Base-by-base conservation (phyloP, 2,888 invertebrate genomes). In the Nezara viridula region DNA sequence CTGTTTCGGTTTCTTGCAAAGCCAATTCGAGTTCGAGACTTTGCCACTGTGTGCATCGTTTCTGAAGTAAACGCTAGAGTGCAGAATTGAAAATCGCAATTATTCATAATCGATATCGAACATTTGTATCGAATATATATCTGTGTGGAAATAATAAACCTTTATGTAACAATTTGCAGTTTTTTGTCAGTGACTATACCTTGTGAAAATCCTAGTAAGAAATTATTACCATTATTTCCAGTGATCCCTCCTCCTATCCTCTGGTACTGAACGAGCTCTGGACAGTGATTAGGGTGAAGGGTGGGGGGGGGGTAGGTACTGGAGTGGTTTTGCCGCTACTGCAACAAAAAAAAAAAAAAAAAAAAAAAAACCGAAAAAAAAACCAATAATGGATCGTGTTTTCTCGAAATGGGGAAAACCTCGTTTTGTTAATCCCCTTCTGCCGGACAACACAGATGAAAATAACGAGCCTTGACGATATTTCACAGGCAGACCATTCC, bases 391-490 rank as follows among this genome's bases (percentile, higher is more conserved):
- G 55, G 55, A 55, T 55, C 55, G n/a, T 55, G 55, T 55, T 55
- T 55, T 55, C 55, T 55, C 55, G 55, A 55, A 55, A 55, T 55
- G n/a, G 55, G 55, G 55, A n/a, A 55, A 55, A 55, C 55, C 55
- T n/a, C 55, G 55, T 55, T 24, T 55, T 55, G 55, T 55, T 55
- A 55, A 55, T 55, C 55, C 55, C 55, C 55, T 55, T n/a, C 55
- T n/a, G 10, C n/a, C 3, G 55, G 55, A 10, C 55, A 55, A 55
- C 55, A 55, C 55, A 55, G 55, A 55, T 55, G 55, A 55, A 55
- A 55, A 55, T 55, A 50, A 55, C 55, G 55, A 55, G 55, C 55
- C 55, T n/a, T 55, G 55, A n/a, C 55, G n/a, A 55, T 55, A n/a
- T 55, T 55, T 55, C n/a, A 55, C 55, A 55, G 55, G 24, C 55